A percentile compares a stretch with the other conserved stretches of the same genome.
Conservation (phyloP, 2,888 invertebrate species). For the Augiades crinisus region DNA sequence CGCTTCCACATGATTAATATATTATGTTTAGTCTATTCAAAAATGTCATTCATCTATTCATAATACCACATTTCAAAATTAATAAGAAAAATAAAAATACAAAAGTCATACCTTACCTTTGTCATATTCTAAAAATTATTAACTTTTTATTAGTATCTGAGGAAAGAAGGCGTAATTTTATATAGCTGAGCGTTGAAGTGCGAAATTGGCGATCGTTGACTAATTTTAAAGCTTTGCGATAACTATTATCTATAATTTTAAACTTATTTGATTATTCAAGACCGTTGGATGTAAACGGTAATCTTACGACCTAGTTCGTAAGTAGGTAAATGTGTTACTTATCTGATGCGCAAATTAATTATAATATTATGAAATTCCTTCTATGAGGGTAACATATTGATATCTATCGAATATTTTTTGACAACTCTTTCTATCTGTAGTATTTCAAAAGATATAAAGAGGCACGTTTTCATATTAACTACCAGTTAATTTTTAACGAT, state of each 20-base stretch:
- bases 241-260: not conserved
- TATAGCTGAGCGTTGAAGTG: conserved; percentile 8
- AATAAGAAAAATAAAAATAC: too few relatives aligned
- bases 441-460: too few relatives aligned
- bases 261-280: conserved; percentile 9
- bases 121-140: too few relatives aligned
- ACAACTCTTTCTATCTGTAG: too few relatives aligned
- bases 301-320: conserved; percentile 21
- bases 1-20: too few relatives aligned
- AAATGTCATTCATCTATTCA: too few relatives aligned
- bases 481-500: too few relatives aligned
- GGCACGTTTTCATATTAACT: too few relatives aligned
- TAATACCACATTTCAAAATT: too few relatives aligned
- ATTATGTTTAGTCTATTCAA: too few relatives aligned
- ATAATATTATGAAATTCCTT: not conserved
- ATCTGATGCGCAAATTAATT: conserved; percentile 4
- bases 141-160: not conserved
- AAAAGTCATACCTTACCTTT: not conserved
- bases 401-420: too few relatives aligned
- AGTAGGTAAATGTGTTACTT: conserved; percentile 8
- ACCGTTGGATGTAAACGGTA: conserved; percentile 1
- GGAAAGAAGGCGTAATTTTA: not conserved
- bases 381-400: not conserved
- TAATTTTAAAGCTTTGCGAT: conserved; percentile 27
- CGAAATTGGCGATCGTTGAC: conserved; percentile 5